Percentiles rank a stretch among this genome's conserved stretches.
Evolutionary conservation across 2,797 vertebrate genomes (phyloP).

Genomic region (Phataginus tetradactyla): DNA sequence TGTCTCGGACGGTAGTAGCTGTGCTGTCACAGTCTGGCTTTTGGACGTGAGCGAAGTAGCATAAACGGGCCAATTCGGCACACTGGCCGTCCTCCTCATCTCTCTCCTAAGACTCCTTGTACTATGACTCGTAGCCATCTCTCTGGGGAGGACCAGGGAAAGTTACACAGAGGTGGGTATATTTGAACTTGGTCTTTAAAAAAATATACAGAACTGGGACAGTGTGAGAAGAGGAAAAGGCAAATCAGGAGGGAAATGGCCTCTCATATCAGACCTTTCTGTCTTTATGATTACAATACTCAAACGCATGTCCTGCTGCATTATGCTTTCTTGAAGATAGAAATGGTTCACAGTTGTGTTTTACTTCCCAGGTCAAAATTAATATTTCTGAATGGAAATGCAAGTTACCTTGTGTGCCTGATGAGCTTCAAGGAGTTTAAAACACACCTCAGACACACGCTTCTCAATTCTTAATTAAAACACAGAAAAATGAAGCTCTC

Average conservation of each 20-base stretch:
- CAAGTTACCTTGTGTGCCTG: background rate
- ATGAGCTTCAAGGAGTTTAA: background rate
- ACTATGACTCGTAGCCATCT: background rate
- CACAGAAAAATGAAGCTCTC: background rate
- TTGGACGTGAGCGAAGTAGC: background rate
- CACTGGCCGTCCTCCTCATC: background rate
- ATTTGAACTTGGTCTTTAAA: constrained; percentile 17
- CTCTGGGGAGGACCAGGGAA: background rate
- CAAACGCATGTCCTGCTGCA: background rate
- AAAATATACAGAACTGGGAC: background rate
- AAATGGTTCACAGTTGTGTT: background rate
- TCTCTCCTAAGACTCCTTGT: background rate
- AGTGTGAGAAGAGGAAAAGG: background rate
- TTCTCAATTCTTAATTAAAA: background rate
- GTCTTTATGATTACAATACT: background rate
- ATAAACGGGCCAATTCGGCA: background rate
- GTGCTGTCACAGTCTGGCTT: background rate
- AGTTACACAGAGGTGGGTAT: background rate
- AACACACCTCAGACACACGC: background rate
- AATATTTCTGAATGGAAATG: background rate
- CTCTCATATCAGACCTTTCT: background rate
- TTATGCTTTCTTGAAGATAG: background rate
- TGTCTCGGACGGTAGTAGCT: background rate
- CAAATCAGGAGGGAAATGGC: background rate
- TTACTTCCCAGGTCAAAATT: background rate